phyloP scores from a whole-genome alignment of 2,888 invertebrate genomes.

The Lasioglossum marginatum region DNA sequence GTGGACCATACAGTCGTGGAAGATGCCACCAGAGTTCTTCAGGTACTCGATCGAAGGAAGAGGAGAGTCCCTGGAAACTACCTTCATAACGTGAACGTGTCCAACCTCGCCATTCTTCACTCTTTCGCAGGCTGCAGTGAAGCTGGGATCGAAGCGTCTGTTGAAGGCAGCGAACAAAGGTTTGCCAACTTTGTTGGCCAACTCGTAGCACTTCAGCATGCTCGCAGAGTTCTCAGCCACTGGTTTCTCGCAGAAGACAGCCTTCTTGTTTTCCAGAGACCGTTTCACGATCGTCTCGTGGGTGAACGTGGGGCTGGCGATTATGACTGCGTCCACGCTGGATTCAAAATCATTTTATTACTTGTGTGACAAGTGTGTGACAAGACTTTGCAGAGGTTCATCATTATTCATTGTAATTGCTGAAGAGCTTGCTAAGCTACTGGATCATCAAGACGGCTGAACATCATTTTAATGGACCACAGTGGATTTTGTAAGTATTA shows the following conservation, averaged over 20 bases:
- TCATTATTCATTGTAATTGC: no score
- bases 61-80: conserved; percentile 88
- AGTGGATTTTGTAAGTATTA: background rate
- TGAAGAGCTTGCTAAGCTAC: no score
- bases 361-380: background rate
- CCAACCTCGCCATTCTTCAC: conserved; percentile 87
- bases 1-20: conserved; percentile 89
- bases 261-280: conserved; percentile 86
- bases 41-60: conserved; percentile 88
- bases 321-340: conserved; percentile 86
- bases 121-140: conserved; percentile 85
- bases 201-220: conserved; percentile 86
- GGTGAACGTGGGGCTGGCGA: conserved; percentile 87
- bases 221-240: conserved; percentile 86
- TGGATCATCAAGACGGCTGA: no score
- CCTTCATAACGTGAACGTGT: conserved; percentile 88
- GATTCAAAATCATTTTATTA: background rate
- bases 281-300: conserved; percentile 86
- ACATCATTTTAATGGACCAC: no score
- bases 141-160: conserved; percentile 89
- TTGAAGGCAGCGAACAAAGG: conserved; percentile 89
- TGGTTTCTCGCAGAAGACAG: conserved; percentile 90
- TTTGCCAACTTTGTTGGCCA: conserved; percentile 86
- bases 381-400: background rate
- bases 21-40: conserved; percentile 88